Base-by-base conservation (phyloP, 2,797 vertebrate genomes). In the Decapterus maruadsi region DNA sequence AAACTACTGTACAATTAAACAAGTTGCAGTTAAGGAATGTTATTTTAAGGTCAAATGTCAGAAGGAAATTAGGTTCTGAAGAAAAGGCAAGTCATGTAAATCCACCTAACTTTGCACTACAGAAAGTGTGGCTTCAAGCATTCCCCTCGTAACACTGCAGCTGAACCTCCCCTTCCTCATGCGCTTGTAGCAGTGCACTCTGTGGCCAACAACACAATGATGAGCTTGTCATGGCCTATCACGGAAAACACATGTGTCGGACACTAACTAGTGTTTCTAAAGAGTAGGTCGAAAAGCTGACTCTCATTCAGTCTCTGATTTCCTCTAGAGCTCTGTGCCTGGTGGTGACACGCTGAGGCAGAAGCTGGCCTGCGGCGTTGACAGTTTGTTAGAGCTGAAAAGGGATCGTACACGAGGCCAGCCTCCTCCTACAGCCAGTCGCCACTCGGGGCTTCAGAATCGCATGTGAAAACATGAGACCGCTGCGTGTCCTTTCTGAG, bases 111-210 rank as follows among this genome's bases (percentile, higher is more conserved):
- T 60, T 82, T 75, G 71, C 81, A 80, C 73, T 67, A 75, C 77
- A 82, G 34, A 73, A 54, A 60, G 22, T 38, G 17, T 50, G 48
- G 20, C 80, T 82, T 78, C 78, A 80, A 85, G 81, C 75, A 86
- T 86, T 83, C 75, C 84, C 51, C 73, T 72, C 55, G 57, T 40
- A 77, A 42, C 62, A 16, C 67, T 60, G 68, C 71, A 70, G 69
- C 42, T 22, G 3, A 11, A 65, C 46, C 55, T 10, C 14, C 34
- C 3, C 12, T 5, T 1, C n/a, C n/a, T 42, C 9, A 65, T 38
- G 55, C 48, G 46, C 29, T 13, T 43, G 38, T 45, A 43, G 45
- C 72, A n/a, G 61, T 55, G 26, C 48, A 36, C 46, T 46, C n/a
- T 56, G 56, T 29, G 42, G 19, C 57, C 61, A 55, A 55, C 65